Evolutionary conservation across 2,797 vertebrate genomes (phyloP).

Genomic region (Mormyrus hasselquistii): DNA sequence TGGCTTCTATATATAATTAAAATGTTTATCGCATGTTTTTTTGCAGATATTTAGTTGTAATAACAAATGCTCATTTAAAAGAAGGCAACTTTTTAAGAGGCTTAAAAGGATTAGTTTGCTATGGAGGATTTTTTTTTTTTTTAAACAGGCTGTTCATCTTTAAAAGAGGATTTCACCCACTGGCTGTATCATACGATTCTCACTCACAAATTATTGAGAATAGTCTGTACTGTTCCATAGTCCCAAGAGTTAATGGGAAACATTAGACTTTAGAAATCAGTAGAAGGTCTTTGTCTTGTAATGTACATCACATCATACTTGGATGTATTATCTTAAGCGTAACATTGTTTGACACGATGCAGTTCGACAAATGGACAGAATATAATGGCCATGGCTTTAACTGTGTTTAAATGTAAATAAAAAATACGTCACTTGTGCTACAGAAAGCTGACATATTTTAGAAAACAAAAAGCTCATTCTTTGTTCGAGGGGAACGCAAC

Average conservation of each 20-base stretch:
- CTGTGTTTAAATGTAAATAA: background rate
- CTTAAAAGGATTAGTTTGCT: background rate
- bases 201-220: background rate
- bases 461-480: background rate
- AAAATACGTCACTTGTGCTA: background rate
- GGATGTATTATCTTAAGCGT: background rate
- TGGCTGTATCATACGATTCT: background rate
- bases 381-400: background rate
- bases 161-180: background rate
- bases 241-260: background rate
- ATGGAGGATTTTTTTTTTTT: background rate
- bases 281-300: background rate
- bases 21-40: background rate
- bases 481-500: background rate
- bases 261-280: background rate
- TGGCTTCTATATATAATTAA: background rate
- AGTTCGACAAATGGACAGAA: background rate
- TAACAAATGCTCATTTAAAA: background rate
- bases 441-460: background rate
- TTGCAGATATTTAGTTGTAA: slow-evolving; percentile 1
- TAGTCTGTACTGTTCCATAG: background rate
- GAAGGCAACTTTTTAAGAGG: background rate
- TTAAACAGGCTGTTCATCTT: background rate
- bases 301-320: background rate
- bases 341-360: background rate